Base-by-base conservation (phyloP, 2,797 vertebrate species). In the Lepus oiostolus region DNA sequence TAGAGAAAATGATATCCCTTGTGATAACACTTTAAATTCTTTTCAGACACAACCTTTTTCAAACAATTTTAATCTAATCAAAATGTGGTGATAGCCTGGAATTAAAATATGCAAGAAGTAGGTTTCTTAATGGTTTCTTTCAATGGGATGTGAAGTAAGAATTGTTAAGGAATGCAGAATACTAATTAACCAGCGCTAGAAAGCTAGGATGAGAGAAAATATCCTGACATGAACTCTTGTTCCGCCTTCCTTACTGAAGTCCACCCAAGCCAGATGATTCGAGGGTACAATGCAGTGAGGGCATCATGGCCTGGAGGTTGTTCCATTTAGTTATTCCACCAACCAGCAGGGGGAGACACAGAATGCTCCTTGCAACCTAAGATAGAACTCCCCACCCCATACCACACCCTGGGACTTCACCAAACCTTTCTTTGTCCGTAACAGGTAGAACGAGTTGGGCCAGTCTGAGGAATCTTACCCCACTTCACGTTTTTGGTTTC, bases 281-380 rank as follows among this genome's bases (percentile, higher is more conserved):
- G 75, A 90, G 68, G 70, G 54, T 62, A 1, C 67, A 95, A 92
- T 93, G 65, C 74, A 54, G 9, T 32, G 47, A 68, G 88, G 72
- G 50, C 70, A 70, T 75, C 92, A 94, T 72, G 81, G 65, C 85
- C 75, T 89, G 22, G 74, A 76, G 93, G 67, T 63, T 42, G 93
- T 77, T 72, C 71, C 50, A 76, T 71, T 97, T 96, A 97, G 92
- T 97, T 97, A 96, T 96, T 90, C 19, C 2, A 89, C 93, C 94
- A 91, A 90, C 98, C 98, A 98, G 97, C 89, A 98, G 98, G 98
- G 98, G 98, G 98, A 98, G 98, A 98, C 98, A 98, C 98, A 98
- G 98, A 96, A 98, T 98, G 97, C 93, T 92, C 95, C 97, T 98
- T 98, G 82, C 90, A 93, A 67, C 63, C 67, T n/a, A n/a, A 88